These are phyloP conservation scores for Microctenopoma lineatum DNA, from an alignment of 2,797 vertebrate genomes.

Conservation along the genomic window DNA sequence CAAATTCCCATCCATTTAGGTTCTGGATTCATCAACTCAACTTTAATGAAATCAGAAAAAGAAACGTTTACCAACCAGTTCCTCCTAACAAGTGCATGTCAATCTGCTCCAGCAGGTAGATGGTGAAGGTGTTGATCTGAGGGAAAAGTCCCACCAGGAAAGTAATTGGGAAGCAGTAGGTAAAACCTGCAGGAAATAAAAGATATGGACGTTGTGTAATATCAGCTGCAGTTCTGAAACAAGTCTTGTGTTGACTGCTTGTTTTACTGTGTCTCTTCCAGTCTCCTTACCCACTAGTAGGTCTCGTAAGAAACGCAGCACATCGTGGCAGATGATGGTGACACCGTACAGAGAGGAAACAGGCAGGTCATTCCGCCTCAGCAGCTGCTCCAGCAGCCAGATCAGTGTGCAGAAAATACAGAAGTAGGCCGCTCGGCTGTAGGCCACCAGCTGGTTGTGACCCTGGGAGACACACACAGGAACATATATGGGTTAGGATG, in stretches of 20 bases:
- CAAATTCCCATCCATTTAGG: background rate
- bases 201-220: background rate
- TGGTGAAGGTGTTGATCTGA: slow-evolving; percentile 97
- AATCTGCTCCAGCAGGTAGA: slow-evolving; percentile 94
- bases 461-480: slow-evolving; percentile 82
- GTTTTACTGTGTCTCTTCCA: background rate
- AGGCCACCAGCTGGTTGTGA: slow-evolving; percentile 96
- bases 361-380: slow-evolving; percentile 87
- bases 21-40: slow-evolving; percentile 2
- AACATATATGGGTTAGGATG: slow-evolving; percentile 8
- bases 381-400: slow-evolving; percentile 92
- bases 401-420: slow-evolving; percentile 95
- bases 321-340: slow-evolving; percentile 88
- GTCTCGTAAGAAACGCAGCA: slow-evolving; percentile 86
- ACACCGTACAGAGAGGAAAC: slow-evolving; percentile 90
- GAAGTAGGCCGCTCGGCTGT: slow-evolving; percentile 97
- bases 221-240: background rate
- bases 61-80: slow-evolving; percentile 83
- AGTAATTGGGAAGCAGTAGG: slow-evolving; percentile 94
- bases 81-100: slow-evolving; percentile 96
- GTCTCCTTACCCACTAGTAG: slow-evolving; percentile 88
- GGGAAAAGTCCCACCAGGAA: slow-evolving; percentile 97
- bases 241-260: background rate
- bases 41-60: background rate
- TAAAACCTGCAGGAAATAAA: slow-evolving; percentile 84